phyloP scores from a whole-genome alignment of 2,113 vertebrate genomes.

The Anseranas semipalmata region DNA sequence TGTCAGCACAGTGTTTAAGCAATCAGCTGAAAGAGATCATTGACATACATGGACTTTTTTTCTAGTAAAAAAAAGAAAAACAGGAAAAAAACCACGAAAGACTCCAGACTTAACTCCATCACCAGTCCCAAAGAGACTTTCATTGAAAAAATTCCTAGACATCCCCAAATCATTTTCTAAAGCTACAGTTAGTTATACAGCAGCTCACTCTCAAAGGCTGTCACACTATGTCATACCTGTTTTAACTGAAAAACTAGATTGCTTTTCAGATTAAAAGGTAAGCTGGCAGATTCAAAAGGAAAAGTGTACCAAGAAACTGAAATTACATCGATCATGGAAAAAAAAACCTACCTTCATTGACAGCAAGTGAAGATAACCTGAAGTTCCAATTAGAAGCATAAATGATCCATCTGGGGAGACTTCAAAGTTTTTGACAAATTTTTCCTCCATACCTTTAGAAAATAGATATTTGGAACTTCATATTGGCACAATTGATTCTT shows the following conservation, averaged over 20 bases:
- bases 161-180: not conserved
- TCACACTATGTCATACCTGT: not conserved
- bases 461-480: not conserved
- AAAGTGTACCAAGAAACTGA: not conserved
- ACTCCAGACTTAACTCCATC: not conserved
- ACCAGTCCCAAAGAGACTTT: not conserved
- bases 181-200: not conserved
- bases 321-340: not conserved
- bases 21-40: not conserved
- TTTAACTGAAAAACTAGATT: not conserved
- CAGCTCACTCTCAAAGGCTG: not conserved
- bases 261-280: not conserved
- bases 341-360: constrained; percentile 85
- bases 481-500: not conserved
- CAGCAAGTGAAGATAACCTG: constrained; percentile 89
- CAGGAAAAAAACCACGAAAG: not conserved
- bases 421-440: constrained; percentile 85
- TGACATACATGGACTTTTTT: fast-evolving
- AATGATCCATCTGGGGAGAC: constrained; percentile 89
- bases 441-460: constrained; percentile 87
- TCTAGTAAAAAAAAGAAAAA: not conserved
- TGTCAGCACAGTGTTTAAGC: not conserved
- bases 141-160: not conserved
- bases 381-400: constrained; percentile 88
- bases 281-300: not conserved